Evolutionary conservation across 2,113 vertebrate genomes (phyloP), one percentile per base, ranked within the genome.

Genomic region (Fulmarus glacialis): DNA sequence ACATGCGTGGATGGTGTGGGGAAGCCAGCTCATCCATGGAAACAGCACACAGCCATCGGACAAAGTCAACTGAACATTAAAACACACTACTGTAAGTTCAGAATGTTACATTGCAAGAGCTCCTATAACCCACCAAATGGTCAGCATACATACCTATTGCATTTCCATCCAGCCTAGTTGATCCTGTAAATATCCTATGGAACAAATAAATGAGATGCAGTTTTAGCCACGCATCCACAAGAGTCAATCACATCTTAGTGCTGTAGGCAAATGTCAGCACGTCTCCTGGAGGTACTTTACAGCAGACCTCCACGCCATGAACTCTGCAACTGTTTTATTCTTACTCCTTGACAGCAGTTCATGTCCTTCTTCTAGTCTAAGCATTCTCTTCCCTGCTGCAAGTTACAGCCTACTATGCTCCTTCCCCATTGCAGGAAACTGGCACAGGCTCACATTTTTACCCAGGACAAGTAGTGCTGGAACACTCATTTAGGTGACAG

Each of bases 11-110:
- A 85, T 99, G 99, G 96, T 99, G 99, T 1, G 99, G 98, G 1
- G 99, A 99, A 26, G 99, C 99, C 98, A 99, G 97, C 96, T 99
- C 99, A 6, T 99, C 99, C 99, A 99, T 99, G 74, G 99, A 99
- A 55, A 99, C 99, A 0, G 99, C 99, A 17, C 99, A 99, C 68
- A 99, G 97, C 99, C 99, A 99, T 7, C 99, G 98, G 92, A 99
- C 99, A 97, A 99, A 99, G 98, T 99, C 99, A 95, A 99, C 99
- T 99, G 96, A 90, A 95, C 59, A 8, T 60, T 60, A 88, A 86
- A 45, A 87, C 36, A 70, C 34, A 32, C 3, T 11, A 42, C 42
- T 9, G 42, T 95, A 27, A 96, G 83, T 42, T 42, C 60, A 56
- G 43, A 63, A 40, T 23, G 17, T 38, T 43, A 23, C 58, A 7